Base-by-base conservation (phyloP, 2,113 vertebrate species). In the Thymallus thymallus region DNA sequence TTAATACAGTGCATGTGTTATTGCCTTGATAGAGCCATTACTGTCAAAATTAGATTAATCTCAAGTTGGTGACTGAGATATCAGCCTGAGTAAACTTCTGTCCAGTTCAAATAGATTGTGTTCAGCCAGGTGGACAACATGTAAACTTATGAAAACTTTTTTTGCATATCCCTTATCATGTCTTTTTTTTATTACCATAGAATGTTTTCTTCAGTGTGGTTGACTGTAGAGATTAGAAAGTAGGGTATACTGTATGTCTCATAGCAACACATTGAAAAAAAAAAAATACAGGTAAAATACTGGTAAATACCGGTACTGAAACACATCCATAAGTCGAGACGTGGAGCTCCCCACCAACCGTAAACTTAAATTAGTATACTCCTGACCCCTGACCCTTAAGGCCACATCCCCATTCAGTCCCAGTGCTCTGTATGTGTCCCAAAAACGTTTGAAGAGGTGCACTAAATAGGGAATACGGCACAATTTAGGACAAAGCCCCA, bases 21-120 rank as follows among this genome's bases (percentile, higher is more conserved):
- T 61, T 30, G 61, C 69, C 63, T 67, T 46, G 55, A 72, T 62
- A 45, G 61, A 63, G 51, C 61, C 32, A 77, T 61, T 68, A 72
- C 22, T 20, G 35, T 35, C 10, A 26, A 22, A 58, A 64, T 23
- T 12, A n/a, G n/a, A 64, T 64, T 4, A 14, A 63, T 29, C 6
- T 18, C 22, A 66, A 51, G 12, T 30, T 29, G 6, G 26, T 48
- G 13, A 66, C 68, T 29, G 45, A 56, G 2, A 1, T 5, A 20
- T 14, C 51, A 55, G 18, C 51, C 51, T 20, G 45, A 70, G 14
- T 20, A 26, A 58, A 67, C 18, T 55, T 55, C 18, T 55, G 51
- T 18, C 51, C 16, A 55, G 16, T 18, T 14, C 18, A 55, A 55
- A 20, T 18, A 55, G 16, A 55, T 55, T 55, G 18, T 41, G 18